A percentile compares a stretch with the other conserved stretches of the same genome.
Conservation (phyloP, 37 sponge, comb jelly and placozoan species). For the Aplysina aerophoba region DNA sequence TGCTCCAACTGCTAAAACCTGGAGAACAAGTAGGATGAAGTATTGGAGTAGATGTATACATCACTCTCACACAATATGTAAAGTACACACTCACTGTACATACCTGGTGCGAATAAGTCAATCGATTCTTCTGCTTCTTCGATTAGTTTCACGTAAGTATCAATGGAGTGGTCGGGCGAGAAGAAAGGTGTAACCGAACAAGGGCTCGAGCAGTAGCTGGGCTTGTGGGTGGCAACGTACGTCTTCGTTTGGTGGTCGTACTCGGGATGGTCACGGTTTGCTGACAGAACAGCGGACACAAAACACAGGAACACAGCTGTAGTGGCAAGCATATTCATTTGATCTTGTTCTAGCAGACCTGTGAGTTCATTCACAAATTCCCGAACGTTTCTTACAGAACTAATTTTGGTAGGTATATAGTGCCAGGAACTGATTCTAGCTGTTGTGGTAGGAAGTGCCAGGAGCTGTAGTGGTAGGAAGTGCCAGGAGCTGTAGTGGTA, state of each 20-base stretch:
- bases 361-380: no score
- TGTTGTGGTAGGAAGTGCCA: no score
- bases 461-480: no score
- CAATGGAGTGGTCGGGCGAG: constrained; percentile 84
- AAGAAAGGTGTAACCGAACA: constrained; percentile 87
- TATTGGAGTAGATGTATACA: no score
- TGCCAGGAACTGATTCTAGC: no score
- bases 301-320: no score
- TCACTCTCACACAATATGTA: no score
- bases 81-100: background rate
- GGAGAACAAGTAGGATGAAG: no score
- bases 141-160: constrained; percentile 74
- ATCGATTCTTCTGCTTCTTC: constrained; percentile 60
- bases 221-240: constrained; percentile 55
- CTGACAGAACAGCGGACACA: background rate
- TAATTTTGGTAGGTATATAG: no score
- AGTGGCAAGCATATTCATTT: background rate
- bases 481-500: no score
- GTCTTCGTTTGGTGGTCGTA: constrained; percentile 81
- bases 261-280: constrained; percentile 20
- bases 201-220: constrained; percentile 37
- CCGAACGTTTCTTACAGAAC: no score
- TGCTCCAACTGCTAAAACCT: constrained; percentile 85
- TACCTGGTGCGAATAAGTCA: constrained; percentile 84
- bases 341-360: background rate